Conservation (phyloP, 2,113 vertebrate species). For the Silurus meridionalis region DNA sequence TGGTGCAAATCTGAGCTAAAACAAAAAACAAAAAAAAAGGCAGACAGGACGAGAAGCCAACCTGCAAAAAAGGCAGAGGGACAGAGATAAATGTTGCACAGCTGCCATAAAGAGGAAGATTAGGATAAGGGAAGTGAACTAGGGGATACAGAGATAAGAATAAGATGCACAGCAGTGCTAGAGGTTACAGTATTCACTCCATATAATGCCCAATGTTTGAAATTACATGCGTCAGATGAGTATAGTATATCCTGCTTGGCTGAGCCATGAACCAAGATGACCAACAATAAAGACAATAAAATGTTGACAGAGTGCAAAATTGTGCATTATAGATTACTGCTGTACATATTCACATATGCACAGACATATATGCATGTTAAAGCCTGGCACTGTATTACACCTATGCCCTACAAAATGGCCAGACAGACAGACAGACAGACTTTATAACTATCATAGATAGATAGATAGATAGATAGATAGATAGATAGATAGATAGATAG, state of each 20-base stretch:
- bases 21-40: neutral
- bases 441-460: no score
- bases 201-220: slow-evolving; percentile 44
- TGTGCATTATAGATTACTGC: neutral
- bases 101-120: slow-evolving; percentile 44
- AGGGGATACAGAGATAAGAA: slow-evolving; percentile 1
- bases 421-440: no score
- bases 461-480: no score
- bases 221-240: slow-evolving; percentile 53
- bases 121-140: slow-evolving; percentile 4
- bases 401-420: neutral
- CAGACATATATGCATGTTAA: neutral
- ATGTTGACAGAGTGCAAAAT: neutral
- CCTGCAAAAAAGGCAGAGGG: neutral
- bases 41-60: neutral
- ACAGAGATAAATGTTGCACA: slow-evolving; percentile 58
- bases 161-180: neutral
- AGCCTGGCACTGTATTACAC: neutral
- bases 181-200: slow-evolving; percentile 34
- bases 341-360: neutral
- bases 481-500: no score
- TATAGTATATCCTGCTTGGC: slow-evolving; percentile 13
- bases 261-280: slow-evolving; percentile 14
- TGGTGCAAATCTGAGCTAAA: neutral
- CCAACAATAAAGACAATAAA: neutral